Evolutionary conservation across 2,797 vertebrate species (phyloP), one percentile per base, ranked within the genome.

Genomic region (Parauchenoglanis punctatus): DNA sequence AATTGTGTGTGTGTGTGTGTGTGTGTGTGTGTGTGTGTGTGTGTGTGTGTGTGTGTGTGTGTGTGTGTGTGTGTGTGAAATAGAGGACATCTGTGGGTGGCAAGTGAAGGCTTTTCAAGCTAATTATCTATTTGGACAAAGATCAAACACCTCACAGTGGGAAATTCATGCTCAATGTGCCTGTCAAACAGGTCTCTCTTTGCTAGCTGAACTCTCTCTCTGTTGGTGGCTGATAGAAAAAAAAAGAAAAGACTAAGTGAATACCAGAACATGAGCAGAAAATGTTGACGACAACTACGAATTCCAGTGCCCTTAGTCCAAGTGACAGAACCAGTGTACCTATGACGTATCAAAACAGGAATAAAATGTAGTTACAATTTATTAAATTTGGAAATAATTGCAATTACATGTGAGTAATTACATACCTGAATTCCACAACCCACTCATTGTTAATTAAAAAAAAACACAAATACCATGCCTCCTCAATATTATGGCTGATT

Each of bases 71-170:
- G 46, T 61, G 85, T 18, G 44, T 12, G 78, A 73, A 76, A 73
- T 88, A 85, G 90, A 75, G 84, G 86, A 88, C 88, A 89, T 87
- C 85, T 10, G 91, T 91, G 89, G 92, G 91, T 87, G 91, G 91
- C 54, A 20, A 75, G 77, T 86, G 81, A 80, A 85, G 81, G 81
- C 86, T 90, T 90, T 87, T 88, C 85, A 81, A 87, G 86, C 87
- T 92, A 92, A 94, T 93, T 92, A 93, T 93, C 85, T 90, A 91
- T 92, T 92, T 93, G 92, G 90, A 91, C 89, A 90, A 91, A 92
- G 89, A 93, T 91, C 90, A 93, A 92, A 92, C 88, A 88, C 85
- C 84, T 90, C 65, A 90, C 91, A 89, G 91, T 88, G 89, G 85
- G 91, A 91, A 91, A 91, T 91, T 93, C 68, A 90, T 90, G 91